Evolutionary conservation across 2,113 vertebrate species (phyloP), one percentile per base, ranked within the genome.

Genomic region (Vidua macroura): DNA sequence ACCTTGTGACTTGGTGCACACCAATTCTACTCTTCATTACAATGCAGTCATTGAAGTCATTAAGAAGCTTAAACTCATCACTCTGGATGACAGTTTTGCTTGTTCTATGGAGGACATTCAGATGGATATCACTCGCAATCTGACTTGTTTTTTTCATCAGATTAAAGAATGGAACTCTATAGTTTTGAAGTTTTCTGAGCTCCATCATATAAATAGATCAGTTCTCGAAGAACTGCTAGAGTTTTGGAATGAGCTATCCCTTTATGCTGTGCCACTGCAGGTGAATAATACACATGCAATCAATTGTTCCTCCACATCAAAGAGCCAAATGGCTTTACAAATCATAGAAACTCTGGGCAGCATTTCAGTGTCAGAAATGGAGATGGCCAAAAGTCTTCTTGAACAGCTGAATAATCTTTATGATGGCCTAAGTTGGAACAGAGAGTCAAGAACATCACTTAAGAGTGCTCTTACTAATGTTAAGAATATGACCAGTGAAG

Each of bases 161-260:
- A 53, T 97, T 13, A 92, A 74, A 60, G 94, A 96, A 68, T 98
- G 97, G 98, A 96, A 79, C 64, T 93, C 89, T 27, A 49, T 98
- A 43, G 41, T 98, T 72, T 55, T 95, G 31, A 94, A 96, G 13
- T 77, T 97, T 69, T 95, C 94, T 49, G 91, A 92, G 19, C 59
- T 94, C 18, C 76, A 33, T 43, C 92, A 73, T 6, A 5, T 86
- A 24, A 88, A 96, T 35, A 72, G 11, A 7, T 79, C 88, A 5
- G 67, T 95, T 78, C 44, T 95, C 35, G 79, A 91, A 64, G 76
- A 83, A 13, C 56, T 97, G 10, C 35, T 91, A 22, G 88, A 68
- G 23, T 96, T 98, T 94, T 97, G 97, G 97, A 56, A 88, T 53
- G 91, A 96, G 10, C 31, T 97, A 13, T 93, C 87, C 10, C 72